Base-by-base conservation (phyloP, 2,888 invertebrate genomes). In the Euplagia quadripunctaria region DNA sequence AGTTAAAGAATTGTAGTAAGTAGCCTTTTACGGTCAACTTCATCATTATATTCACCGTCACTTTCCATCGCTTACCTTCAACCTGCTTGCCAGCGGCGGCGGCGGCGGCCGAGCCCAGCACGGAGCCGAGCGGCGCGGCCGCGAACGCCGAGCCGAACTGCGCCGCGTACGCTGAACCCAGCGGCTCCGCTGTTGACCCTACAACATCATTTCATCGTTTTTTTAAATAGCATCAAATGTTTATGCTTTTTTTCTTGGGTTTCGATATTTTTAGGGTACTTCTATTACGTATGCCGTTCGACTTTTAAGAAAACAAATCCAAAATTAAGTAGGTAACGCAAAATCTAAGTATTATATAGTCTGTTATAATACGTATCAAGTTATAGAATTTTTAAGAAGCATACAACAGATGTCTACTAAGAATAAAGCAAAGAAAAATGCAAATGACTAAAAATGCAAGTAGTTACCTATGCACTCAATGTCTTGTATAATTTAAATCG, bases 41-140 rank as follows among this genome's bases (percentile, higher is more conserved):
- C 31, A 31, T 31, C 31, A 31, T 31, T 31, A 31, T 31, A 31
- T 31, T 31, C 1, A 31, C 2, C 31, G 31, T 31, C 31, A 31
- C 31, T 31, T 31, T 31, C 31, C 31, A 66, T 63, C 41, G 6
- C 61, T 20, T 92, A 97, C 97, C 98, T 97, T 99, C 99, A 87
- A 99, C 98, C 95, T 99, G 99, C 93, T 99, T 99, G 78, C 98
- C 98, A 79, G 98, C 98, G 69, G 98, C 98, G 9, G 97, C 97
- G 43, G 97, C 97, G 49, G 97, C 97, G 61, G 98, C 97, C 64
- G 97, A 97, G 66, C 97, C 97, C 78, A 97, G 96, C 81, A 97
- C 97, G 74, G 96, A 96, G 79, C 96, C 96, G 81, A 96, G 95
- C 73, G 97, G 96, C 74, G 97, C 96, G 77, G 97, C 96, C 71